Percentiles rank a stretch among this genome's conserved stretches.
These are phyloP conservation scores for Melanophora roralis DNA, from an alignment of 2,888 invertebrate genomes.

Conservation along the genomic window DNA sequence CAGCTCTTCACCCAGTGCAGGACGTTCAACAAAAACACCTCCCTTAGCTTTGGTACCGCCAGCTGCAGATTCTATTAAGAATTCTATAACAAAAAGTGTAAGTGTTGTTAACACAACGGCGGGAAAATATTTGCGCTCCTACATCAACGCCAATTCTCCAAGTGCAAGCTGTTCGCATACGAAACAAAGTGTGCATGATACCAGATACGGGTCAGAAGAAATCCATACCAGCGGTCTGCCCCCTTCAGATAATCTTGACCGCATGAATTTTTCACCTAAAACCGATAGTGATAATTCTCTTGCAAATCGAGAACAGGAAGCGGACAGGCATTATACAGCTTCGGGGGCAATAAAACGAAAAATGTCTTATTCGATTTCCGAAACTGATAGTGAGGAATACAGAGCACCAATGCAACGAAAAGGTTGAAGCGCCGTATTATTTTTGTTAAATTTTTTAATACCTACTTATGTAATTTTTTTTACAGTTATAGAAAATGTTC, in stretches of 20 bases:
- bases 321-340: neutral
- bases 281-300: conserved; percentile 8
- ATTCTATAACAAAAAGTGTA: conserved; percentile 77
- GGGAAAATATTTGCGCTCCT: conserved; percentile 70
- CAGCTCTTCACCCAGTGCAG: conserved; percentile 21
- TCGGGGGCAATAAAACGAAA: conserved; percentile 46
- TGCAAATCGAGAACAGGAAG: conserved; percentile 13
- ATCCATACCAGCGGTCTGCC: neutral
- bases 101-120: conserved; percentile 74
- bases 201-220: neutral
- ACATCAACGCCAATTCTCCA: neutral
- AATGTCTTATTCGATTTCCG: conserved; percentile 19
- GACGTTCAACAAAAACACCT: conserved; percentile 70
- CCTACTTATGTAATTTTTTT: neutral
- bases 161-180: neutral
- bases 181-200: neutral
- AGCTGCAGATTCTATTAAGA: conserved; percentile 74
- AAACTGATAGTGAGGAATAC: conserved; percentile 51
- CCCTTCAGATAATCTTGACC: neutral
- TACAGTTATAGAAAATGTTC: conserved; percentile 72
- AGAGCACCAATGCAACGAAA: conserved; percentile 50
- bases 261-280: neutral
- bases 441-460: neutral
- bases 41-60: conserved; percentile 77
- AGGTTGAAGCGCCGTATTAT: neutral